Percentiles rank a stretch among this genome's conserved stretches.
Evolutionary conservation across 2,888 invertebrate species (phyloP).

Genomic region (Gasteruption jaculator): DNA sequence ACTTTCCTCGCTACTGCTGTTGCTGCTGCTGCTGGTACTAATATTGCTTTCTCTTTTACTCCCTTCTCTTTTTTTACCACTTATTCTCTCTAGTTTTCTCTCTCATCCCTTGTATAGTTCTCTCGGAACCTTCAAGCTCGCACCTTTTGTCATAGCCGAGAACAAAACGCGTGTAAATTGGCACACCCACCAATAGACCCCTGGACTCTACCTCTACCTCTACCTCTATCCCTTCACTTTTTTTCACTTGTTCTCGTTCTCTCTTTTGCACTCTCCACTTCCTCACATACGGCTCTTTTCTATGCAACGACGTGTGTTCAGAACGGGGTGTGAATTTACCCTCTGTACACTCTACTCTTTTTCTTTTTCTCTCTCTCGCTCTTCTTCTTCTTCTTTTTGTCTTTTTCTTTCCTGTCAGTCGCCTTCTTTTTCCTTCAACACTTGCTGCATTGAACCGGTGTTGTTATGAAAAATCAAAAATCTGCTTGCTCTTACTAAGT

Average conservation of each 20-base stretch:
- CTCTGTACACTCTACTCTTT: constrained; percentile 12
- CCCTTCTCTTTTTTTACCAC: constrained; percentile 25
- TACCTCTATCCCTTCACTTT: constrained; percentile 16
- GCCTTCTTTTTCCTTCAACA: no score
- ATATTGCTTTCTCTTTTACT: constrained; percentile 7
- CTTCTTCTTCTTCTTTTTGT: no score
- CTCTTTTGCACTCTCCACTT: constrained; percentile 17
- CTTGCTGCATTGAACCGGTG: no score
- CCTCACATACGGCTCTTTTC: constrained; percentile 24
- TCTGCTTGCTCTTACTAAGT: no score
- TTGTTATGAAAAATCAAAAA: no score
- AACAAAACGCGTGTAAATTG: constrained; percentile 48
- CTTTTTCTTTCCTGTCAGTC: no score
- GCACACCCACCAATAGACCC: constrained; percentile 38
- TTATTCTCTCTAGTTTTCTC: constrained; percentile 15
- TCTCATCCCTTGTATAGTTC: no score
- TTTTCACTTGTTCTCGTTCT: constrained; percentile 20
- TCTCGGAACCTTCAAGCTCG: constrained; percentile 34
- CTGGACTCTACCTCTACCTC: neutral
- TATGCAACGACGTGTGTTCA: constrained; percentile 19
- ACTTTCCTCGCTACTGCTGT: no score
- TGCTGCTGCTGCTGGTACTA: no score
- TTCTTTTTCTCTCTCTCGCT: no score
- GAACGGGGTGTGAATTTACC: constrained; percentile 34
- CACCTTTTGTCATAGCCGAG: constrained; percentile 41